Base-by-base conservation (phyloP, 2,797 vertebrate species). In the Sebastes paucispinis region DNA sequence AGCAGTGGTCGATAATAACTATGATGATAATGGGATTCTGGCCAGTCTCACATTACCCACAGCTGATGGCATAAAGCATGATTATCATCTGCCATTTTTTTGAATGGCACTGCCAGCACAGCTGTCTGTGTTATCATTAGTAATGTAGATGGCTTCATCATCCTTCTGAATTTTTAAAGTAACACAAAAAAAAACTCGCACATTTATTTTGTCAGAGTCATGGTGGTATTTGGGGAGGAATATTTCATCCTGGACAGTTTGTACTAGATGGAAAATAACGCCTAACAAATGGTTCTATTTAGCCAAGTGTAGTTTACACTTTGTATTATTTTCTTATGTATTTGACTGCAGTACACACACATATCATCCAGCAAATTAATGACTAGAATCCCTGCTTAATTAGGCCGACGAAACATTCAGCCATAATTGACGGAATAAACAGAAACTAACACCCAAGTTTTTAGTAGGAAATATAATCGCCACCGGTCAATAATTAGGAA, bases 1-100 rank as follows among this genome's bases (percentile, higher is more conserved):
- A 89, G 86, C 83, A 82, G 91, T 75, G 81, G 78, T 89, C 58
- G 77, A 88, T 91, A 87, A 91, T 90, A 84, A 84, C 87, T 76
- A 67, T 87, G 74, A 87, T 89, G 86, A 83, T 90, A 88, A 93
- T 89, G 86, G 84, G 83, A 88, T 81, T 85, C 75, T 76, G 80
- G 82, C 81, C 77, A 72, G 83, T 86, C 87, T 89, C 71, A 85
- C 81, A 88, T 88, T 84, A 81, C 87, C 72, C 82, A 79, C 75
- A 90, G 86, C 78, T 90, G 88, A 91, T 84, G 75, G 85, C 81
- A 87, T 79, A 75, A 85, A 87, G 91, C 81, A 75, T 81, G 71
- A 91, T 90, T 89, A 89, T 79, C 83, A 47, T 82, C 77, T 75
- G 82, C 31, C 63, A 27, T 73, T 75, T 83, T 83, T 84, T 62